Percentiles rank a stretch among this genome's conserved stretches.
phyloP scores from a whole-genome alignment of 2,113 vertebrate species.

The Murina feae region DNA sequence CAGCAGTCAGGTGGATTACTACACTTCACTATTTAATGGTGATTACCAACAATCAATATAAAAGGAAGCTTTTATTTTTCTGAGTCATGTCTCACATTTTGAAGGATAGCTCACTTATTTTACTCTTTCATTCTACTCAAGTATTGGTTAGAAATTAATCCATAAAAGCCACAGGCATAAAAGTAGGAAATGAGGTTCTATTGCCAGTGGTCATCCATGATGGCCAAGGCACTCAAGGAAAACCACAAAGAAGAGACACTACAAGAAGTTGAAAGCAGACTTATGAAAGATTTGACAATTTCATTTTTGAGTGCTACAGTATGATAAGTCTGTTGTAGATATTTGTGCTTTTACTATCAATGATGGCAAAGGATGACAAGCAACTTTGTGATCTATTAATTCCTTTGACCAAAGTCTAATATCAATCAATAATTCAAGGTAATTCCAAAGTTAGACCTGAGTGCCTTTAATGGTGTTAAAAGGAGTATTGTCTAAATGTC shows the following conservation, averaged over 20 bases:
- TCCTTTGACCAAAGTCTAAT: background rate
- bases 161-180: background rate
- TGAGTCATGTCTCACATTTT: background rate
- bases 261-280: background rate
- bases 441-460: background rate
- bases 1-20: background rate
- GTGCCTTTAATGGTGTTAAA: background rate
- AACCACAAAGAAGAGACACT: background rate
- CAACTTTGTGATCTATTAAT: background rate
- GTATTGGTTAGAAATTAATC: constrained; percentile 11
- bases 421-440: background rate
- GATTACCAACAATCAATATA: background rate
- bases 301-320: background rate
- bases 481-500: background rate
- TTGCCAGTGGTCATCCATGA: background rate
- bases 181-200: background rate
- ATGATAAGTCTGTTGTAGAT: background rate
- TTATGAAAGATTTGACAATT: background rate
- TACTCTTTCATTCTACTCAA: background rate
- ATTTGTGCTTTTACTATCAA: background rate
- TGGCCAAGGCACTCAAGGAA: background rate
- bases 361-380: background rate
- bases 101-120: constrained; percentile 2
- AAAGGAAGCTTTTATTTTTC: background rate
- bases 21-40: background rate